Percentiles rank a stretch among this genome's conserved stretches.
These are phyloP conservation scores for Leuciscus idus DNA, from an alignment of 2,113 vertebrate species.

Conservation along the genomic window DNA sequence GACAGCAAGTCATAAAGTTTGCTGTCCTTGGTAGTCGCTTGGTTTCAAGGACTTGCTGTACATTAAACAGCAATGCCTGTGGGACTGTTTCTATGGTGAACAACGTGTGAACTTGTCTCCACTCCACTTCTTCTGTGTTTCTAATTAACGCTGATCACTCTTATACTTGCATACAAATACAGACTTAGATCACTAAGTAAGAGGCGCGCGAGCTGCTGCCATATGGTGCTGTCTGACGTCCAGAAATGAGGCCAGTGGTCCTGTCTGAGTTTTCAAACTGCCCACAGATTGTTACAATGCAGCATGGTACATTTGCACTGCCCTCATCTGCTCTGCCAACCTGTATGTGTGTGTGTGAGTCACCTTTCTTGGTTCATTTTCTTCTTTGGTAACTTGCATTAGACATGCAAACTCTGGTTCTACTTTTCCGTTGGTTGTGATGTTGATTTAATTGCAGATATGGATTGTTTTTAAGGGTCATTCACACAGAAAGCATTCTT, in stretches of 20 bases:
- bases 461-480: background rate
- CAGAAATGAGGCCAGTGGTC: conserved; percentile 81
- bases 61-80: conserved; percentile 69
- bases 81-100: conserved; percentile 64
- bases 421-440: background rate
- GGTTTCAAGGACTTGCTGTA: conserved; percentile 76
- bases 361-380: conserved; percentile 8
- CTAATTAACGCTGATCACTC: conserved; percentile 78
- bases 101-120: conserved; percentile 56
- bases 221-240: conserved; percentile 82
- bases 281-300: conserved; percentile 50
- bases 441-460: conserved; percentile 13
- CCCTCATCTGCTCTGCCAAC: conserved; percentile 5
- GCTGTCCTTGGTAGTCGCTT: conserved; percentile 67
- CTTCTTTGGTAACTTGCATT: background rate
- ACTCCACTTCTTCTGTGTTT: conserved; percentile 61
- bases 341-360: conserved; percentile 13
- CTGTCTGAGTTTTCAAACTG: conserved; percentile 80
- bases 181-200: conserved; percentile 72
- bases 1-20: conserved; percentile 60
- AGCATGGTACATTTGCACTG: background rate
- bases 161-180: conserved; percentile 74
- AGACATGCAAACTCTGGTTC: background rate
- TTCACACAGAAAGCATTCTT: background rate
- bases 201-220: conserved; percentile 71